Conservation (phyloP, 1,140 invertebrate species). For the Drosophila ficusphila region DNA sequence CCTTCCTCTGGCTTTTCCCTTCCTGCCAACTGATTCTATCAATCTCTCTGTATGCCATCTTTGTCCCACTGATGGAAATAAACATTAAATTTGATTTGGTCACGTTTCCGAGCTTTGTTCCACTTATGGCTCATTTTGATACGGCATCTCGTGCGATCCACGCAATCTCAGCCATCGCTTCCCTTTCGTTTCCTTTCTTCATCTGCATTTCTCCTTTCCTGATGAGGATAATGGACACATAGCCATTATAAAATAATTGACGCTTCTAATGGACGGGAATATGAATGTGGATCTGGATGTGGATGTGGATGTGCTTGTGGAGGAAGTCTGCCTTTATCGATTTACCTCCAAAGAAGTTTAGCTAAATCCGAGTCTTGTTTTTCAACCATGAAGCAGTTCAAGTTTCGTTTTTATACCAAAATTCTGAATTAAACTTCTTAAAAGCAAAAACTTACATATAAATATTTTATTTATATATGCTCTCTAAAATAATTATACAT, state of each 20-base stretch:
- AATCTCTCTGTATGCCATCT: constrained; percentile 18
- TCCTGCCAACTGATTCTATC: constrained; percentile 25
- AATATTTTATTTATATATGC: too few relatives aligned
- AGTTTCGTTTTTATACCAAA: too few relatives aligned
- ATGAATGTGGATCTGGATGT: constrained; percentile 7
- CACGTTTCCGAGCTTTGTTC: constrained; percentile 83
- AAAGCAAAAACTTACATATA: too few relatives aligned
- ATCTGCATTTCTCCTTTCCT: background rate
- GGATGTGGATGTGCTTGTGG: background rate
- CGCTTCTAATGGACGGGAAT: constrained; percentile 22
- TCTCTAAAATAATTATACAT: too few relatives aligned
- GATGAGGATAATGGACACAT: constrained; percentile 61
- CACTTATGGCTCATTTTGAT: constrained; percentile 82
- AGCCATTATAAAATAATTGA: constrained; percentile 76
- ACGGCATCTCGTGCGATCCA: constrained; percentile 27
- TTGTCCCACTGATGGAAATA: constrained; percentile 52
- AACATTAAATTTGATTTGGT: constrained; percentile 84
- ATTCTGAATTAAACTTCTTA: too few relatives aligned
- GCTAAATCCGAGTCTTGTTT: too few relatives aligned
- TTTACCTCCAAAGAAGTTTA: background rate
- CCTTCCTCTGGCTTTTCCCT: background rate
- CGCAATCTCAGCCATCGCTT: constrained; percentile 65
- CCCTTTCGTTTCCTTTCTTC: background rate
- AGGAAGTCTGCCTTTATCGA: background rate
- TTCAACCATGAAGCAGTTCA: too few relatives aligned